phyloP scores from a whole-genome alignment of 2,888 invertebrate genomes.

The Teinopalpus imperialis region DNA sequence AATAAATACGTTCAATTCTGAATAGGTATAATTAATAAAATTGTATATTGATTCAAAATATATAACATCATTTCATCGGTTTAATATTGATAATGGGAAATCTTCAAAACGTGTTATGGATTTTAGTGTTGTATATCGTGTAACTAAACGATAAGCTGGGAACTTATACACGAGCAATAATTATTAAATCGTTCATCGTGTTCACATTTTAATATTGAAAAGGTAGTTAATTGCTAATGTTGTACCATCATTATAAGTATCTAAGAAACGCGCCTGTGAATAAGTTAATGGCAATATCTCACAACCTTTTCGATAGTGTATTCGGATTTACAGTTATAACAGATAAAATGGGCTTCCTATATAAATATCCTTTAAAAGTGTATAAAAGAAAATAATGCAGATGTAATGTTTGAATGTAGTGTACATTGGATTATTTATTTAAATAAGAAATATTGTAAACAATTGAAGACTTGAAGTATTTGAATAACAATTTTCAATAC shows the following conservation, averaged over 20 bases:
- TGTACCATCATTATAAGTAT: constrained; percentile 53
- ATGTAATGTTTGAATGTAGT: constrained; percentile 74
- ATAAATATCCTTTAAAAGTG: constrained; percentile 48
- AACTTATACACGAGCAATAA: too few species aligned
- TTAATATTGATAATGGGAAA: too few species aligned
- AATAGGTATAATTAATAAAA: too few species aligned
- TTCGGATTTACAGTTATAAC: constrained; percentile 61
- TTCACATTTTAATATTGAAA: too few species aligned
- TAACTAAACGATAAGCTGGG: too few species aligned
- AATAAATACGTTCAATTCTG: too few species aligned
- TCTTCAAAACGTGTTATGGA: too few species aligned
- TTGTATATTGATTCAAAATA: too few species aligned
- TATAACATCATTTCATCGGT: too few species aligned
- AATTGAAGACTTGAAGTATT: constrained; percentile 65
- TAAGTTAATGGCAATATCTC: constrained; percentile 46
- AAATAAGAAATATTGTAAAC: constrained; percentile 56
- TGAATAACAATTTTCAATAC: constrained; percentile 76
- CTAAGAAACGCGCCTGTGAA: constrained; percentile 44
- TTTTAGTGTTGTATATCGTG: too few species aligned
- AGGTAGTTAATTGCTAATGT: too few species aligned
- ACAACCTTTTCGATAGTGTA: constrained; percentile 59
- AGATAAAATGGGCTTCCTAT: constrained; percentile 46
- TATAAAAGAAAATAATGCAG: constrained; percentile 52
- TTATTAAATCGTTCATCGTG: too few species aligned
- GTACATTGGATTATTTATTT: constrained; percentile 62